Conservation (phyloP, 37 sponge, comb jelly and placozoan genomes). For the Chondrilla cf. caribensis region DNA sequence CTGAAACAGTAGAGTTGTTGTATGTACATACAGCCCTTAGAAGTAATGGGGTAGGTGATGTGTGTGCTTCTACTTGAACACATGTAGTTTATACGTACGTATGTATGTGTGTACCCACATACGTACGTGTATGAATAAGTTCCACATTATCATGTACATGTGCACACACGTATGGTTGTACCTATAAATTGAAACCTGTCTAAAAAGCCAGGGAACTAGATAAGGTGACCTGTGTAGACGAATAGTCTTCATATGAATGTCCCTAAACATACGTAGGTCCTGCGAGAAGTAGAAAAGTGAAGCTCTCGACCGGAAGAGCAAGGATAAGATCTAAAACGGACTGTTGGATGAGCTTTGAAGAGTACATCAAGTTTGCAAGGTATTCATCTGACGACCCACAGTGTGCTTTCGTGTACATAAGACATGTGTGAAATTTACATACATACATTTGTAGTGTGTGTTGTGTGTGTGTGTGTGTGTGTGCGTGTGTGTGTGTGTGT, state of each 20-base stretch:
- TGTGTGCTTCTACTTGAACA: not conserved
- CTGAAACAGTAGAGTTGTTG: too few species aligned
- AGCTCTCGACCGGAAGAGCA: conserved; percentile 46
- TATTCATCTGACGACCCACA: too few species aligned
- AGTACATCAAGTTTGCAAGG: conserved; percentile 46
- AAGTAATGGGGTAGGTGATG: too few species aligned
- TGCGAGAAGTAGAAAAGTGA: not conserved
- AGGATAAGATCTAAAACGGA: conserved; percentile 50
- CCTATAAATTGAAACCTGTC: too few species aligned
- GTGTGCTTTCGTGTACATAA: not conserved
- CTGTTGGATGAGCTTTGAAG: conserved; percentile 66
- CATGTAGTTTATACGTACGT: too few species aligned
- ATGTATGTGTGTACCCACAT: conserved; percentile 13
- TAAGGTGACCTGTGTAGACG: too few species aligned
- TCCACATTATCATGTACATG: not conserved
- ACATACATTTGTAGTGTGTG: too few species aligned
- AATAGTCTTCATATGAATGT: not conserved
- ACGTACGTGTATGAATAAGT: conserved; percentile 11
- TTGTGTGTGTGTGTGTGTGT: too few species aligned
- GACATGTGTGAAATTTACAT: not conserved
- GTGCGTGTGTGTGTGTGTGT: too few species aligned
- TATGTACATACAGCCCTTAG: too few species aligned
- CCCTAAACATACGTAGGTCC: conserved; percentile 11
- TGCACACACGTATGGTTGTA: conserved; percentile 8
- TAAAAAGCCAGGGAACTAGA: too few species aligned